Percentiles rank a stretch among this genome's conserved stretches.
Evolutionary conservation across 35 echinoderm and acorn worm species (phyloP).

Genomic region (Nesometra sesokonis): DNA sequence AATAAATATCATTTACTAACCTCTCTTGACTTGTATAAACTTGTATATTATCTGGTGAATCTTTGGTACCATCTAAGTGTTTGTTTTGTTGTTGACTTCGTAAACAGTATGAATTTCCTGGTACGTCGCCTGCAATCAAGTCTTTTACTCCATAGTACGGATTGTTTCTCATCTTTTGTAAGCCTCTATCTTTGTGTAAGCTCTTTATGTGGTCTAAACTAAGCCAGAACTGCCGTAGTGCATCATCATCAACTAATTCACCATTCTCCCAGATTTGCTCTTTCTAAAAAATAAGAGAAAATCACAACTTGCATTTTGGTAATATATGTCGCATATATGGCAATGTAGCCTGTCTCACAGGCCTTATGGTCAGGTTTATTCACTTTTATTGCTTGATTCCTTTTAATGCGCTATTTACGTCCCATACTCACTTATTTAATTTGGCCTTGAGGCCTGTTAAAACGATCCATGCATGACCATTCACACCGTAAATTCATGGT

Average conservation of each 20-base stretch:
- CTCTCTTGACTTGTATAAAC: conserved; percentile 75
- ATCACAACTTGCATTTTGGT: no score
- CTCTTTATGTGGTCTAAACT: not conserved
- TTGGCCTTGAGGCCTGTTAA: no score
- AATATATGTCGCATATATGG: no score
- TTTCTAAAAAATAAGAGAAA: not conserved
- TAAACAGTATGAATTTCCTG: not conserved
- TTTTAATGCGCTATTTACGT: no score
- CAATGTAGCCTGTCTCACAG: no score
- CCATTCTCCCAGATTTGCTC: conserved; percentile 4
- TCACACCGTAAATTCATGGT: no score
- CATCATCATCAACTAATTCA: conserved; percentile 9
- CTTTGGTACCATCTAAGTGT: not conserved
- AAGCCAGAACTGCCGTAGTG: conserved; percentile 55
- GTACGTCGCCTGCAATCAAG: conserved; percentile 32
- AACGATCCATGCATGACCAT: no score
- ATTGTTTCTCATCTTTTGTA: not conserved
- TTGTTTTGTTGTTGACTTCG: not conserved
- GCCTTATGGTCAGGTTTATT: no score
- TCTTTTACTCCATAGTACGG: conserved; percentile 44
- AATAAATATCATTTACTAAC: conserved; percentile 20
- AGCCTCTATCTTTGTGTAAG: not conserved
- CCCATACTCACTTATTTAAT: no score
- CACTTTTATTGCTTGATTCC: no score
- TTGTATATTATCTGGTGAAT: not conserved